Base-by-base conservation (phyloP, 1,140 invertebrate genomes). In the Nixonia krombeini region DNA sequence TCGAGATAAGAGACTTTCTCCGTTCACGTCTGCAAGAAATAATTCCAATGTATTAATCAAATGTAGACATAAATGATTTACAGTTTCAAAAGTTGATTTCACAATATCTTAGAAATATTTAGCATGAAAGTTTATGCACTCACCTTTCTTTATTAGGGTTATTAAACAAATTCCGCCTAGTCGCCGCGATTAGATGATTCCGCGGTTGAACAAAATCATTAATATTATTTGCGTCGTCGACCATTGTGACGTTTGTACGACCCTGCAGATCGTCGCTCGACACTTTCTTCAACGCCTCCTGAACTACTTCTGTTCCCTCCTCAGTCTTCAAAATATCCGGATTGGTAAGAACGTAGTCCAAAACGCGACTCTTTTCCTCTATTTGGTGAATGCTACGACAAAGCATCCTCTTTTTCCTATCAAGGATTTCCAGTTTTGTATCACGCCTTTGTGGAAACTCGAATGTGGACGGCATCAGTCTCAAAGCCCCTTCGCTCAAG, bases 401-500 rank as follows among this genome's bases (percentile, higher is more conserved):
- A 1, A 82, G 66, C 2, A 76, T 42, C 15, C 69, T 62, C 33
- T 81, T 79, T 16, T 73, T 79, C 25, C n/a, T 55, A 35, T 7
- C 61, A 7, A 72, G 52, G 1, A 57, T 21, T 0, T 68, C 46
- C 5, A 28, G 10, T 5, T 42, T 29, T 8, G 50, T 42, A 25
- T 8, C 9, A 9, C 8, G n/a, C 1, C 2, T 31, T 3, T n/a
- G 9, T n/a, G 8, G 29, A 16, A 17, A n/a, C 4, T 31, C 29
- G 5, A 47, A 40, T 4, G 52, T 42, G 1, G 15, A 7, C 4
- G 52, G 35, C 1, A 52, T n/a, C n/a, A n/a, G n/a, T 46, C 62
- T 79, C 10, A 84, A 52, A 0, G 70, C 44, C 1, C 83, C 76
- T 6, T 84, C 83, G 61, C 82, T 84, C 4, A 78, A 40, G n/a